Base-by-base conservation (phyloP, 2,113 vertebrate species). In the Greenwoodochromis staneri region DNA sequence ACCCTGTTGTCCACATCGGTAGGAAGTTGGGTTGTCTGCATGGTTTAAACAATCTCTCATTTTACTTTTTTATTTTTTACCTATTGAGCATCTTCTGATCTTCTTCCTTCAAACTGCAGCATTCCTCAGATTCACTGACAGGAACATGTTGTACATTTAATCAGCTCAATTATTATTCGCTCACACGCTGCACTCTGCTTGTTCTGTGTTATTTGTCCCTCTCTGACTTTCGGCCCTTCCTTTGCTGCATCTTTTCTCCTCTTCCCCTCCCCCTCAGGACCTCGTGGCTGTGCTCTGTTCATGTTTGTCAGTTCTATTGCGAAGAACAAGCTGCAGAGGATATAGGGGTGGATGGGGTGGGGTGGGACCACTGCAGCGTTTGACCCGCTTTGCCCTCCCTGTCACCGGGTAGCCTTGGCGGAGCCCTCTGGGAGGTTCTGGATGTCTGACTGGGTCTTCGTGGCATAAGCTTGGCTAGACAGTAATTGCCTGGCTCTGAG, bases 401-500 rank as follows among this genome's bases (percentile, higher is more conserved):
- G 78, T 92, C 90, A 90, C 81, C 2, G 59, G 88, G 89, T 80
- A n/a, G 86, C 69, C 31, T 54, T 53, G 66, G 85, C 84, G 21
- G 69, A 83, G 81, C 80, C 92, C 92, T 89, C 69, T 19, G 89
- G 90, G 92, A 88, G 85, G 69, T 57, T 82, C 84, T 87, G 81
- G 80, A 66, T 85, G 91, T 92, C 89, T 85, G 91, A 66, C 91
- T 87, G 66, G 85, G 88, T 87, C 88, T 73, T 88, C n/a, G 49
- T 81, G 84, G 91, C 80, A 21, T 57, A 82, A 88, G 89, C 86
- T 78, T 87, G 85, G 69, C 85, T 84, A 40, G 87, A 92, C 88
- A 91, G 89, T 95, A 94, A 95, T 94, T 95, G 94, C 93, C 57
- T 88, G 89, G 88, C 94, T 93, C 40, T 11, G 88, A 91, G 91